A percentile compares a stretch with the other conserved stretches of the same genome.
These are phyloP conservation scores for Palaemon carinicauda DNA, from an alignment of 1,140 invertebrate genomes.

Conservation along the genomic window DNA sequence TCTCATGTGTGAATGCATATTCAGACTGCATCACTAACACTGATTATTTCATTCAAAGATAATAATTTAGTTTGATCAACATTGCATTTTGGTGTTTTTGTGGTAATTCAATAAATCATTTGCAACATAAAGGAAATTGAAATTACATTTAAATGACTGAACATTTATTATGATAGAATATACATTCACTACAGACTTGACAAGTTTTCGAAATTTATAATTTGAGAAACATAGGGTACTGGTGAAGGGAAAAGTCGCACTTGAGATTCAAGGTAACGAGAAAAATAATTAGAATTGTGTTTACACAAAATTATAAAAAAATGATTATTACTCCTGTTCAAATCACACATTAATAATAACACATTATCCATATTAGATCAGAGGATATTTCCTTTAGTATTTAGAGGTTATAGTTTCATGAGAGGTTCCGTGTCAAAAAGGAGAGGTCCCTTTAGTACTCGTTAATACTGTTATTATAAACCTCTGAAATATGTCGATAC, in stretches of 20 bases:
- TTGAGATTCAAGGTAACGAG: neutral
- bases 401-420: no score
- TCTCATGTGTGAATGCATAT: conserved; percentile 42
- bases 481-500: no score
- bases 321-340: no score
- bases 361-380: no score
- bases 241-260: neutral
- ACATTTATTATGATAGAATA: conserved; percentile 54
- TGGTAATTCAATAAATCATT: neutral
- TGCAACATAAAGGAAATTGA: conserved; percentile 3
- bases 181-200: conserved; percentile 51
- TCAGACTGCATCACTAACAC: conserved; percentile 4
- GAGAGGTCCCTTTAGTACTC: no score
- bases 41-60: neutral
- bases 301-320: no score
- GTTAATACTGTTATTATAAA: no score
- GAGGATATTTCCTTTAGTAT: no score
- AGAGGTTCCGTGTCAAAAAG: no score
- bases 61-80: no score
- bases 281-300: neutral
- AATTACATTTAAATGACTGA: conserved; percentile 10
- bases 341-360: no score
- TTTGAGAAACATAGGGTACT: neutral
- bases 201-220: conserved; percentile 14
- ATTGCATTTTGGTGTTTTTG: neutral